Base-by-base conservation (phyloP, 2,113 vertebrate genomes). In the Barbus barbus region DNA sequence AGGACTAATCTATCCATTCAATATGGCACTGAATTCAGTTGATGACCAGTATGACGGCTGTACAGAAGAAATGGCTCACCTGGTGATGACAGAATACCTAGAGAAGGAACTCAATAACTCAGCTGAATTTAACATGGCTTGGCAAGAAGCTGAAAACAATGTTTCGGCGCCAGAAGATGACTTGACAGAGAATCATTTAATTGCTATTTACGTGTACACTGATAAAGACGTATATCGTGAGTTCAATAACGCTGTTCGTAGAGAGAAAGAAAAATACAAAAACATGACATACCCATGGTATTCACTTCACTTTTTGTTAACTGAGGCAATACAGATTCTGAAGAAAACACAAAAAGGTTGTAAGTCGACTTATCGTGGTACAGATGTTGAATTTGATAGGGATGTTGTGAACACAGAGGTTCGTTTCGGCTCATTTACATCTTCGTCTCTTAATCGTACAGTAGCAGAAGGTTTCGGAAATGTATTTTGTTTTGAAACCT, bases 271-370 rank as follows among this genome's bases (percentile, higher is more conserved):
- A 2, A 20, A 51, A 5, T 75, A 75, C 26, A 4, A 51, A 75
- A 48, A 18, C 0, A 2, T 1, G 14, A 51, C n/a, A 22, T 75
- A 20, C 73, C 24, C 16, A 3, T 75, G 73, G 73, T 51, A 22
- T 31, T 51, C 73, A 6, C 73, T 75, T 51, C 14, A 75, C 46
- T 75, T 75, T 75, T 5, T 48, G 46, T 31, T 73, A 46, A 73
- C 71, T 24, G 71, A 73, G 12, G 71, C 71, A 3, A 4, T 73
- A 16, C 71, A 73, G 46, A 28, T 20, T 31, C 44, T 75, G 13
- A 75, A 51, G 26, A 9, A 51, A 51, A 31, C 44, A 3, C 73
- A 75, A 0, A 11, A 75, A 24, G 8, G 16, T 31, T 51, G 24
- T 1, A 75, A 58, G 53, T 58, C 22, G 53, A 75, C 73, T 20